Percentiles rank a stretch among this genome's conserved stretches.
Conservation (phyloP, 2,888 invertebrate species). For the Tetramorium bicarinatum region DNA sequence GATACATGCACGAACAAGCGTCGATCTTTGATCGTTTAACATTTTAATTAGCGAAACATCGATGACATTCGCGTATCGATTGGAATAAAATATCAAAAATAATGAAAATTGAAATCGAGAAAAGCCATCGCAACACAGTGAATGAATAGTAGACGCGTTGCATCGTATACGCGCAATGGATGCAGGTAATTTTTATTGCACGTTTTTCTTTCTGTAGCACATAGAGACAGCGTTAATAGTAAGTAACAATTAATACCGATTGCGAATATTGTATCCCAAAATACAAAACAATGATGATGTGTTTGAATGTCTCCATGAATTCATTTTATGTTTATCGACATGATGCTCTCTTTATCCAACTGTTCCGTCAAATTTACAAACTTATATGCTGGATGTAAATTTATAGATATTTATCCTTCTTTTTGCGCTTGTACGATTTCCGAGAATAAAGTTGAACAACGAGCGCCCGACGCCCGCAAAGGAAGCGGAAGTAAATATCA, state of each 20-base stretch:
- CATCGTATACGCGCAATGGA: slow-evolving; percentile 10
- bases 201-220: neutral
- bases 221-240: slow-evolving; percentile 1
- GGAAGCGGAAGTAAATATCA: neutral
- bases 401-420: neutral
- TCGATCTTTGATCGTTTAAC: neutral
- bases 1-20: neutral
- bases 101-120: neutral
- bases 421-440: neutral
- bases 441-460: neutral
- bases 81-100: neutral
- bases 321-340: slow-evolving; percentile 20
- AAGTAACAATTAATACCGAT: slow-evolving; percentile 35
- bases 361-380: neutral
- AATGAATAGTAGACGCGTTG: neutral
- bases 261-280: slow-evolving; percentile 27
- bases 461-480: neutral
- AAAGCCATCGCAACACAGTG: neutral
- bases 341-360: neutral
- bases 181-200: slow-evolving; percentile 24
- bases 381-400: neutral
- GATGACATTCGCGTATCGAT: neutral
- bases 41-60: slow-evolving; percentile 5
- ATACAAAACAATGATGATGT: slow-evolving; percentile 44
- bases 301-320: slow-evolving; percentile 32